phyloP scores from a whole-genome alignment of 2,888 invertebrate genomes.

The Lingula anatina region DNA sequence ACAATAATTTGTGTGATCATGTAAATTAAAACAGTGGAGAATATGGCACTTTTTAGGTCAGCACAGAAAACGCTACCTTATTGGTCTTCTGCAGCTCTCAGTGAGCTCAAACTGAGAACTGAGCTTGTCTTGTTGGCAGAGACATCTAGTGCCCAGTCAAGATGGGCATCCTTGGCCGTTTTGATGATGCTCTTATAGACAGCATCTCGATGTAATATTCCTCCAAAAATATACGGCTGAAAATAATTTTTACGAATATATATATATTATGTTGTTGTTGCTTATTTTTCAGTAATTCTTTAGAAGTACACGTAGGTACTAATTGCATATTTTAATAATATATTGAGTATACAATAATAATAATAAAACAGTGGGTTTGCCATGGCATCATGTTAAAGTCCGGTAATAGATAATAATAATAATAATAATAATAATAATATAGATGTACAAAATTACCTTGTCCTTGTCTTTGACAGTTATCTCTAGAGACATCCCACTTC shows the following conservation, averaged over 20 bases:
- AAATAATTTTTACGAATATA: conserved; percentile 5
- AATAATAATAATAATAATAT: too few species aligned
- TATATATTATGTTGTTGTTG: neutral
- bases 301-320: neutral
- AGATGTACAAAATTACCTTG: conserved; percentile 36
- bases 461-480: conserved; percentile 37
- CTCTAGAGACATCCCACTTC: conserved; percentile 52
- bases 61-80: too few species aligned
- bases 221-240: conserved; percentile 48
- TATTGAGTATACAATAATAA: neutral
- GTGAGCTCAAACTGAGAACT: too few species aligned
- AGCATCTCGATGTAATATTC: conserved; percentile 48
- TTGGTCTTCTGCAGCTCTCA: too few species aligned
- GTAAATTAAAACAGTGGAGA: too few species aligned
- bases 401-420: too few species aligned
- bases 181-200: conserved; percentile 29
- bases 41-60: too few species aligned
- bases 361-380: neutral
- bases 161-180: conserved; percentile 5
- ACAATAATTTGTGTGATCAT: too few species aligned
- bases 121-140: too few species aligned
- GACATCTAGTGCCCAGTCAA: conserved; percentile 12
- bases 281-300: neutral
- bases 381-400: too few species aligned
- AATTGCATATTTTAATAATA: neutral